These are phyloP conservation scores for Hydropotes inermis DNA, from an alignment of 2,113 vertebrate species.

Conservation along the genomic window DNA sequence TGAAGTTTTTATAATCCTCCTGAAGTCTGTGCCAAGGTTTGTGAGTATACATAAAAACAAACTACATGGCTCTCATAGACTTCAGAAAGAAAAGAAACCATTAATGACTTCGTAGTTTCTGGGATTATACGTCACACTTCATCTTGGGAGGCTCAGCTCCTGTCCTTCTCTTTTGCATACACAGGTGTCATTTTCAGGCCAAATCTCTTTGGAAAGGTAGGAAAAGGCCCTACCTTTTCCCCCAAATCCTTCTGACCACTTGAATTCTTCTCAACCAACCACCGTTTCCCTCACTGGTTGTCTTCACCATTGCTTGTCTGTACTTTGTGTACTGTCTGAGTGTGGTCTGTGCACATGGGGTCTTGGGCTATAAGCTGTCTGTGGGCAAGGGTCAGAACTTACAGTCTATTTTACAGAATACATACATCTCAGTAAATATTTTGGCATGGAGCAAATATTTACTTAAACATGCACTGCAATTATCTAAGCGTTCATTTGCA, in stretches of 20 bases:
- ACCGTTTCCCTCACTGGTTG: neutral
- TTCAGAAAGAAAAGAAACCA: neutral
- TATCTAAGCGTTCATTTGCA: neutral
- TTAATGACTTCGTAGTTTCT: neutral
- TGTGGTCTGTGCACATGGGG: neutral
- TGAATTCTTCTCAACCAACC: neutral
- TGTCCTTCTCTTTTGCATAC: neutral
- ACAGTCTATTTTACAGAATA: neutral
- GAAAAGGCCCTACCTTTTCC: too few species aligned
- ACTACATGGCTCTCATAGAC: too few species aligned
- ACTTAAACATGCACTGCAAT: neutral
- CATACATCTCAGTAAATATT: neutral
- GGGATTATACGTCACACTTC: neutral
- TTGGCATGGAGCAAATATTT: neutral
- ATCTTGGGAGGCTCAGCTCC: neutral
- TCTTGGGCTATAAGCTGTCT: neutral
- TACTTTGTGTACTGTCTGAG: neutral
- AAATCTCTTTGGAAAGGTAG: too few species aligned
- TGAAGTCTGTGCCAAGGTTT: constrained; percentile 33
- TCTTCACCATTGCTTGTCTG: neutral
- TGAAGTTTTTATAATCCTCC: constrained; percentile 76
- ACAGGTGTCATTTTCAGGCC: neutral
- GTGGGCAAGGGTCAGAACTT: neutral
- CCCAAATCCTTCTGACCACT: neutral
- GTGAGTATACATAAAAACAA: neutral